These are phyloP conservation scores for Patiria miniata DNA, from an alignment of 35 echinoderm and acorn worm genomes.

Conservation along the genomic window DNA sequence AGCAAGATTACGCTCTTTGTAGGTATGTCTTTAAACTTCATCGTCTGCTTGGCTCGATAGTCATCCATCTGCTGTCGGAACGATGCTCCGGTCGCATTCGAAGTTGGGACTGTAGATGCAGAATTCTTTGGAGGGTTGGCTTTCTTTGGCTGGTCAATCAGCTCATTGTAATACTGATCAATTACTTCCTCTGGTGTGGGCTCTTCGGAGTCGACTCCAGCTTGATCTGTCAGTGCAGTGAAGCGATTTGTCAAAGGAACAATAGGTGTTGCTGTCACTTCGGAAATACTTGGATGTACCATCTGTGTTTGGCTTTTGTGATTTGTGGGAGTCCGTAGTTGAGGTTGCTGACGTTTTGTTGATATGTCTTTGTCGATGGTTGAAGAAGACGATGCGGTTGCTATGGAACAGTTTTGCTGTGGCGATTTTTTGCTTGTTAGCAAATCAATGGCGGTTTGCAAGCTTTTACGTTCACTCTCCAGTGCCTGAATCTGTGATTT, in stretches of 20 bases:
- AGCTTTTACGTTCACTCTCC: neutral
- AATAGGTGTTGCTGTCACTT: neutral
- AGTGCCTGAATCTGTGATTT: neutral
- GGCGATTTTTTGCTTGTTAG: neutral
- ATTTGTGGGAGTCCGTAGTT: neutral
- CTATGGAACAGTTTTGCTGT: neutral
- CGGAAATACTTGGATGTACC: too few species aligned
- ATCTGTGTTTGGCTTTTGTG: too few species aligned
- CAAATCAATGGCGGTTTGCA: neutral
- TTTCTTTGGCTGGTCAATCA: neutral
- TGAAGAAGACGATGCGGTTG: neutral
- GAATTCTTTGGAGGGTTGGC: too few species aligned
- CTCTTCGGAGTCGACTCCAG: neutral
- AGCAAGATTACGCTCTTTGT: neutral
- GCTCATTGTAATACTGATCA: neutral
- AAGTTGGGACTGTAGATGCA: too few species aligned
- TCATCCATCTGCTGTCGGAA: neutral
- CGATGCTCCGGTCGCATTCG: too few species aligned
- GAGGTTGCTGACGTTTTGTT: neutral
- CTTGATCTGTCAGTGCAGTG: neutral
- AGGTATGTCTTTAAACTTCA: neutral
- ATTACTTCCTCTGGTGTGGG: neutral
- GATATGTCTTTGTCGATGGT: neutral
- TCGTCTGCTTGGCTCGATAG: neutral
- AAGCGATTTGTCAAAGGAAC: neutral